Evolutionary conservation across 2,888 invertebrate genomes (phyloP).

Genomic region (Tryphoninae sp.): DNA sequence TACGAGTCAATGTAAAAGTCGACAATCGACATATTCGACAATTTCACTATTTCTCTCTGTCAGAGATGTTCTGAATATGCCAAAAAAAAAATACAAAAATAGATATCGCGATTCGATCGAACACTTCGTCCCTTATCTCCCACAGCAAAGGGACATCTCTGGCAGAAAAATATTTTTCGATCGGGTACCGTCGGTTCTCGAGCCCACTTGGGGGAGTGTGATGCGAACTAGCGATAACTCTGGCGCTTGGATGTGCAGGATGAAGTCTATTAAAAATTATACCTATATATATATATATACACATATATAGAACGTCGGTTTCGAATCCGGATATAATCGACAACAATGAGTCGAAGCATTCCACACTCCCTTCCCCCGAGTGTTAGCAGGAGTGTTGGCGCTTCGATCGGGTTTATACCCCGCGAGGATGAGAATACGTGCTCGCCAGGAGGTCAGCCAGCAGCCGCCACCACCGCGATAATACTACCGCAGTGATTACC

Average conservation of each 20-base stretch:
- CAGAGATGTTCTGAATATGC: too few species aligned
- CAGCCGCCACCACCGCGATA: constrained; percentile 49
- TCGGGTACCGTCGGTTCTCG: too few species aligned
- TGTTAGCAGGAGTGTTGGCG: constrained; percentile 42
- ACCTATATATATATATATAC: neutral
- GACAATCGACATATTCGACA: too few species aligned
- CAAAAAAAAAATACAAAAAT: too few species aligned
- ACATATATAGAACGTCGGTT: constrained; percentile 34
- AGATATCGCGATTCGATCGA: too few species aligned
- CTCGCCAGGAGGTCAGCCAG: constrained; percentile 40
- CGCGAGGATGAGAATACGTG: constrained; percentile 51
- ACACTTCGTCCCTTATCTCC: too few species aligned
- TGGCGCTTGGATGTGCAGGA: constrained; percentile 22
- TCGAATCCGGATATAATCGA: constrained; percentile 51
- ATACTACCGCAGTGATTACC: constrained; percentile 47
- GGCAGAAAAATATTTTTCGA: too few species aligned
- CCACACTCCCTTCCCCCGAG: constrained; percentile 47
- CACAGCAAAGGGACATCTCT: too few species aligned
- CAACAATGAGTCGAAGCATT: constrained; percentile 60
- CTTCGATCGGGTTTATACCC: constrained; percentile 2
- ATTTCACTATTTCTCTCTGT: too few species aligned
- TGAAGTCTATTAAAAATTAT: constrained; percentile 9
- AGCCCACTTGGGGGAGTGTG: too few species aligned
- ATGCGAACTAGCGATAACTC: constrained; percentile 40
- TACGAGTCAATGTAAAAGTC: too few species aligned